These are phyloP conservation scores for Cryptotermes secundus DNA, from an alignment of 1,140 invertebrate species.

Conservation along the genomic window DNA sequence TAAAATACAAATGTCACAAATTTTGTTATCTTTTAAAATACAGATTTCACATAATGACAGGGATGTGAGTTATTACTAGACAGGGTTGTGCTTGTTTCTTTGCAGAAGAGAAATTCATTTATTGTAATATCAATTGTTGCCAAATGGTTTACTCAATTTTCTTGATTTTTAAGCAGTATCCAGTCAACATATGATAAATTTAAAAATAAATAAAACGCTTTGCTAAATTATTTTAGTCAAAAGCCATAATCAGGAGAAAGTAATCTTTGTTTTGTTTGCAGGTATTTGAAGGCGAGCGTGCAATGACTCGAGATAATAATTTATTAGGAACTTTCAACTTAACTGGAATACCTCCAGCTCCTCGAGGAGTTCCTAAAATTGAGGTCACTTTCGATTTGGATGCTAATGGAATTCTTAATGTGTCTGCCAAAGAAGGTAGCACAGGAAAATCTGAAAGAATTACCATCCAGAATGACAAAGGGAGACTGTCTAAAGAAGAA, in stretches of 20 bases:
- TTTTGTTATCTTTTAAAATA: no score
- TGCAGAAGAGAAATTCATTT: no score
- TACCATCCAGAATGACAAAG: conserved; percentile 60
- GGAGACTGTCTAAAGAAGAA: conserved; percentile 55
- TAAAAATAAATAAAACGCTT: background rate
- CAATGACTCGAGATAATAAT: conserved; percentile 58
- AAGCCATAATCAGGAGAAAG: no score
- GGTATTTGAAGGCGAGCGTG: conserved; percentile 57
- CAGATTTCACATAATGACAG: no score
- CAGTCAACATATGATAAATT: background rate
- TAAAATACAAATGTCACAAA: no score
- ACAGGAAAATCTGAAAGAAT: conserved; percentile 56
- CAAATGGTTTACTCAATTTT: conserved; percentile 23
- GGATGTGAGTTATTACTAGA: no score
- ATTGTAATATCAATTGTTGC: no score
- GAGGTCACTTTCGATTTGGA: conserved; percentile 47
- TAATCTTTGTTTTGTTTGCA: conserved; percentile 50
- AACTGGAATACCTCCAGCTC: conserved; percentile 40
- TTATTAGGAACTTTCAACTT: conserved; percentile 65
- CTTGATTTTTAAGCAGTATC: conserved; percentile 49
- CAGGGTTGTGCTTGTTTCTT: no score
- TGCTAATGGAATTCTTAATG: conserved; percentile 48
- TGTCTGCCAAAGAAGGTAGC: conserved; percentile 57
- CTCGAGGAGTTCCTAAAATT: conserved; percentile 57
- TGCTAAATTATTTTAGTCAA: background rate